Conservation (phyloP, 2,888 invertebrate species). For the Eupeodes latifasciatus region DNA sequence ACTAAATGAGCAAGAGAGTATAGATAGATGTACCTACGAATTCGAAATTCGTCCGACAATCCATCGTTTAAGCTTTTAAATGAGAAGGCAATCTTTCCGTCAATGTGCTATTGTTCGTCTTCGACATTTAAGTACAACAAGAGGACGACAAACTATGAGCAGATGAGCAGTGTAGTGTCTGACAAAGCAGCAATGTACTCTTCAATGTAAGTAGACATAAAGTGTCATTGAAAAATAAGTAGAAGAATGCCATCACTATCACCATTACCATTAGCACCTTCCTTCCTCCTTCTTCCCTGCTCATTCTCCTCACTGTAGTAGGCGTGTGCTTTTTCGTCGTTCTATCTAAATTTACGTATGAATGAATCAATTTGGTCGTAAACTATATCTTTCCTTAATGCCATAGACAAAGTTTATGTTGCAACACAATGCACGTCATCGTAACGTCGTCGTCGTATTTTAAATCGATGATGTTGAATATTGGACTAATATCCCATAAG, state of each 20-base stretch:
- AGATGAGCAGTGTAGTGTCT: conserved; percentile 39
- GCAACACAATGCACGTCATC: conserved; percentile 30
- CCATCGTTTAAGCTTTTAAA: not conserved
- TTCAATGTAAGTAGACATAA: conserved; percentile 42
- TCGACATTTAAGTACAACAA: conserved; percentile 48
- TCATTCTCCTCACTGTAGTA: not conserved
- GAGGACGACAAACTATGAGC: conserved; percentile 29
- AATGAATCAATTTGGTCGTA: conserved; percentile 67
- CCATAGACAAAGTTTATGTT: conserved; percentile 11
- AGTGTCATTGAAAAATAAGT: conserved; percentile 41
- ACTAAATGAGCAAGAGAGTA: conserved; percentile 37
- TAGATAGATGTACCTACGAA: not conserved
- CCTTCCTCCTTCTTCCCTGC: no score
- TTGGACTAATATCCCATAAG: conserved; percentile 61
- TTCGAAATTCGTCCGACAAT: not conserved
- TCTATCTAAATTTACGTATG: conserved; percentile 12
- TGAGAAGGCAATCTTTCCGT: conserved; percentile 38
- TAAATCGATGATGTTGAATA: conserved; percentile 42
- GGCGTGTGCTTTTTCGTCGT: not conserved
- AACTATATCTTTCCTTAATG: conserved; percentile 23
- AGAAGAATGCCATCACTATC: conserved; percentile 13
- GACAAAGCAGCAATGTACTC: conserved; percentile 51
- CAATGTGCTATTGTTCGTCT: conserved; percentile 43
- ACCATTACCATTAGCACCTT: not conserved
- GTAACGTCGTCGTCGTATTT: conserved; percentile 13